phyloP scores from a whole-genome alignment of 2,113 vertebrate genomes.

The Uropsilus gracilis region DNA sequence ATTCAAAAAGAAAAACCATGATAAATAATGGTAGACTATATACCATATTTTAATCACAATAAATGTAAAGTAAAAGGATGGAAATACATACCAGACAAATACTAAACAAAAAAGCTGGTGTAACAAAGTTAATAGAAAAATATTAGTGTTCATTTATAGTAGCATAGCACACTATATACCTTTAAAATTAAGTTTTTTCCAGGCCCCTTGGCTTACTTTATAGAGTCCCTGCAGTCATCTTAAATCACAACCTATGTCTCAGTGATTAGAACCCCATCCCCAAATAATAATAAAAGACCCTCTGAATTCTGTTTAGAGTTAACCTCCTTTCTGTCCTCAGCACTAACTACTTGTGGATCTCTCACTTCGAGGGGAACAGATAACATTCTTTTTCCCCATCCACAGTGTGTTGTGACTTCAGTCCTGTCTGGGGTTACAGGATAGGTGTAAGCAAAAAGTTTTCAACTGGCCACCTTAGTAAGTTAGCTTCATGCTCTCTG shows the following conservation, averaged over 20 bases:
- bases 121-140: slow-evolving; percentile 32
- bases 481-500: neutral
- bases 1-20: neutral
- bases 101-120: neutral
- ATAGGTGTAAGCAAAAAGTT: neutral
- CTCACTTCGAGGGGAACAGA: neutral
- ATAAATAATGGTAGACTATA: neutral
- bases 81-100: slow-evolving; percentile 19
- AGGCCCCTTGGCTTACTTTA: neutral
- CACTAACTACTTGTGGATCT: neutral
- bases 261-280: neutral
- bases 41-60: no score
- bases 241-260: slow-evolving; percentile 24
- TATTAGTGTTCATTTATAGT: neutral
- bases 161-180: neutral
- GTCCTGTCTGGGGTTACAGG: neutral
- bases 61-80: slow-evolving; percentile 3
- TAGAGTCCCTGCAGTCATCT: neutral
- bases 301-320: neutral
- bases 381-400: neutral
- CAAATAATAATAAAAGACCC: slow-evolving; percentile 4
- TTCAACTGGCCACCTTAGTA: neutral
- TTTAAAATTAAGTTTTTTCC: neutral
- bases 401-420: slow-evolving; percentile 27
- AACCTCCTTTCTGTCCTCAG: neutral